Evolutionary conservation across 2,888 invertebrate species (phyloP).

Genomic region (Mimumesa dahlbomi): DNA sequence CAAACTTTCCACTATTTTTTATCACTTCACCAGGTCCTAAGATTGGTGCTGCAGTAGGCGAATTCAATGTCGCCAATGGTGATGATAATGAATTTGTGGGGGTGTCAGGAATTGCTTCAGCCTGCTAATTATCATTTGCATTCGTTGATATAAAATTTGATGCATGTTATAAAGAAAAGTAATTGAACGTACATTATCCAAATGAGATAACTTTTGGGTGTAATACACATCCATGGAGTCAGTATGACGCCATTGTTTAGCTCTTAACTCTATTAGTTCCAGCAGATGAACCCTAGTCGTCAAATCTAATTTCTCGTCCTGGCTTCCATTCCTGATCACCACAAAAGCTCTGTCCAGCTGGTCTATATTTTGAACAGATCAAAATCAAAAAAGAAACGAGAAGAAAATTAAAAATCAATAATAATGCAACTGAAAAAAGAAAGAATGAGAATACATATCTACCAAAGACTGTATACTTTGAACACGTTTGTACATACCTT

Average conservation of each 20-base stretch:
- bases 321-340: constrained; percentile 93
- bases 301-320: constrained; percentile 92
- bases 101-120: constrained; percentile 67
- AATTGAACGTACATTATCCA: constrained; percentile 77
- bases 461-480: too few species aligned
- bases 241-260: constrained; percentile 93
- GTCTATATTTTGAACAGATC: constrained; percentile 80
- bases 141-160: background rate
- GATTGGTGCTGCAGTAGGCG: constrained; percentile 83
- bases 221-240: constrained; percentile 93
- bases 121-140: constrained; percentile 31
- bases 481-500: too few species aligned
- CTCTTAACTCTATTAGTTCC: constrained; percentile 95
- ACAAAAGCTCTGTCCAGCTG: constrained; percentile 91
- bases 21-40: constrained; percentile 92
- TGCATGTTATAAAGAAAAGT: too few species aligned
- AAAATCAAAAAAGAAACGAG: too few species aligned
- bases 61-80: constrained; percentile 72
- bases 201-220: constrained; percentile 79
- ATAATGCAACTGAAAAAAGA: too few species aligned
- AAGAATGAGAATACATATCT: too few species aligned
- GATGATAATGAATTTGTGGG: constrained; percentile 71
- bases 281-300: constrained; percentile 93
- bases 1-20: constrained; percentile 93
- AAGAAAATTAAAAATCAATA: too few species aligned